Evolutionary conservation across 2,888 invertebrate species (phyloP), one percentile per base, ranked within the genome.

Genomic region (Spodoptera picta): DNA sequence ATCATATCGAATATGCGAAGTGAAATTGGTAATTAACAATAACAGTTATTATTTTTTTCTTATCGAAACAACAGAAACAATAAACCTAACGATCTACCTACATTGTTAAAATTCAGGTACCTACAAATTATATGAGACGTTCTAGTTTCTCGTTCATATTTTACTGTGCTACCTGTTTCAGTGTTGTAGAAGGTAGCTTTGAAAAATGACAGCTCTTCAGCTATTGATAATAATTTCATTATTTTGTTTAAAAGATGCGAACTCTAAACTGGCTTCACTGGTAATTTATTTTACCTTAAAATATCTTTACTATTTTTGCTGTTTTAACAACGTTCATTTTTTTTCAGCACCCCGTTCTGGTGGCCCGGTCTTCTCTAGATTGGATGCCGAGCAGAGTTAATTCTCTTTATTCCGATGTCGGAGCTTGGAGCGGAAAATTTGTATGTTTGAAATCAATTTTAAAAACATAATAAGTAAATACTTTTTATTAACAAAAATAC

Each of bases 301-400:
- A 7, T 11, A 4, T 3, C 11, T 23, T 3, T 11, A 2, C 12
- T 58, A 41, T 23, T 14, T 60, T 27, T 3, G 4, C 48, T 42
- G 0, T 44, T 42, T 10, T 19, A 0, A 23, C 9, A n/a, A 36
- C 6, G 7, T 31, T 11, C 11, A 0, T 11, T 0, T 27, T 44
- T 57, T 86, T 87, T 53, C 63, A 94, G 94, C 94, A 93, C 65
- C 95, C 94, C 3, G 88, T 94, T 36, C 83, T 92, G 71, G 89
- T 95, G 6, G 92, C 94, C 9, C 90, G 94, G 4, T 93, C 94
- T 1, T 90, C 94, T 0, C 75, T 92, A 56, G 94, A 94, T 79
- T 94, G 94, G 94, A 92, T 94, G 92, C 94, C 94, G 36, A 94
- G 94, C 73, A 86, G 94, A 80, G 84, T 94, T 0, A 94, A 94